Evolutionary conservation across 2,888 invertebrate genomes (phyloP).

Genomic region (Eristalinus sepulchralis): DNA sequence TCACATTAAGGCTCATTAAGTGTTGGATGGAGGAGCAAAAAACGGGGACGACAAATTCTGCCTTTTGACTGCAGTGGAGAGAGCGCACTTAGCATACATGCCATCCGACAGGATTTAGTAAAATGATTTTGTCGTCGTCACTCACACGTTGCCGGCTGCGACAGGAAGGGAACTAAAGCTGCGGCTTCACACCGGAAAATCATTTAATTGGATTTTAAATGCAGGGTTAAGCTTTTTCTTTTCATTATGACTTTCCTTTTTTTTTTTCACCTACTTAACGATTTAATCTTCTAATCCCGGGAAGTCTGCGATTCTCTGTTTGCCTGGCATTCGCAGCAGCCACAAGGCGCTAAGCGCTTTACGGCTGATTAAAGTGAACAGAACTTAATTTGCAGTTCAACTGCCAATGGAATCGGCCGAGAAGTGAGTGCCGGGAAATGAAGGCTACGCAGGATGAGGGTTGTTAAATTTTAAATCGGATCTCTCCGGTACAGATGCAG

Average conservation of each 20-base stretch:
- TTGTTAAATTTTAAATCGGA: conserved; percentile 53
- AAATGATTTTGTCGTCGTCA: conserved; percentile 1
- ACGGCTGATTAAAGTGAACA: conserved; percentile 54
- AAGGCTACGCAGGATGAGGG: neutral
- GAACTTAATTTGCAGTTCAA: conserved; percentile 48
- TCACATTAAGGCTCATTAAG: conserved; percentile 51
- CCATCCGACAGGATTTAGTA: neutral
- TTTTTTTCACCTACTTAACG: conserved; percentile 16
- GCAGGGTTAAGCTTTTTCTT: conserved; percentile 23
- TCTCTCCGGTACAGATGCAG: conserved; percentile 31
- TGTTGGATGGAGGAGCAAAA: neutral
- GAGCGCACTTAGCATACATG: conserved; percentile 30
- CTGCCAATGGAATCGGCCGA: neutral
- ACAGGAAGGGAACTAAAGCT: no score
- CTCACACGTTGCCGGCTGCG: no score
- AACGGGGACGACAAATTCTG: neutral
- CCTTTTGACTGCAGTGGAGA: neutral
- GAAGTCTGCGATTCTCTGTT: conserved; percentile 13
- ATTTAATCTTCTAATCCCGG: conserved; percentile 43
- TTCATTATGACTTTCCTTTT: neutral
- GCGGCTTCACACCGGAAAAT: conserved; percentile 14
- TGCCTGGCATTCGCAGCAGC: conserved; percentile 21
- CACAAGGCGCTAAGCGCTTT: conserved; percentile 47
- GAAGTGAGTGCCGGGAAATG: neutral
- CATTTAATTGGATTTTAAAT: conserved; percentile 61